phyloP scores from a whole-genome alignment of 1,140 invertebrate species.

The Panagrolaimus sp. region DNA sequence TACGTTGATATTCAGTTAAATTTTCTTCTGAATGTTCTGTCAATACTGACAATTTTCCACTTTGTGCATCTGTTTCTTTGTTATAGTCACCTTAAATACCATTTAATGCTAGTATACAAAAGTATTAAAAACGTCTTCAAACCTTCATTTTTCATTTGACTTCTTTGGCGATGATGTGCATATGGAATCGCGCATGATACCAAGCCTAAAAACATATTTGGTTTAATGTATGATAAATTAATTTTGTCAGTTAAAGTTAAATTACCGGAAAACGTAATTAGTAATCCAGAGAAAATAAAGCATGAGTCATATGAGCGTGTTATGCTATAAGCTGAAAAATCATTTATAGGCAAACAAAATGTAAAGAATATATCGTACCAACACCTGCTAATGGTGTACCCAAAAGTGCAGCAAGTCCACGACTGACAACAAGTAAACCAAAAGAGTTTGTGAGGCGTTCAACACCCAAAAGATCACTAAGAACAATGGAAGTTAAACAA shows the following conservation, averaged over 20 bases:
- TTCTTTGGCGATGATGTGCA: conserved; percentile 42
- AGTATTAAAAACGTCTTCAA: neutral
- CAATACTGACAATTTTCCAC: conserved; percentile 57
- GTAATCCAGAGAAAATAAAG: conserved; percentile 50
- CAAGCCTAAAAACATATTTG: conserved; percentile 55
- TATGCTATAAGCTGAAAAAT: conserved; percentile 47
- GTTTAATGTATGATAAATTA: no score
- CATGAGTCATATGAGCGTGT: conserved; percentile 56
- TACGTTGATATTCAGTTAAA: conserved; percentile 58
- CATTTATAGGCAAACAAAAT: conserved; percentile 4
- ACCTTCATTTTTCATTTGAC: conserved; percentile 56
- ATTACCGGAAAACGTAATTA: conserved; percentile 50
- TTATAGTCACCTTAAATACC: conserved; percentile 40
- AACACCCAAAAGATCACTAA: conserved; percentile 87
- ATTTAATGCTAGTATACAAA: conserved; percentile 10
- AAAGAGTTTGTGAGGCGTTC: conserved; percentile 95
- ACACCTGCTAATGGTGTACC: conserved; percentile 68
- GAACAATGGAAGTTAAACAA: conserved; percentile 90
- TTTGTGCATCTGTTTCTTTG: conserved; percentile 45
- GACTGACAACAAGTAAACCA: conserved; percentile 84
- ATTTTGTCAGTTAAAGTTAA: no score
- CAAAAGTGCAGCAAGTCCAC: conserved; percentile 81
- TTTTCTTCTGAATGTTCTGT: conserved; percentile 57
- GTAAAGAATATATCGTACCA: neutral
- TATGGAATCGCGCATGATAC: conserved; percentile 49